Percentiles rank a stretch among this genome's conserved stretches.
These are phyloP conservation scores for Cyprinella venusta DNA, from an alignment of 2,797 vertebrate species.

Conservation along the genomic window DNA sequence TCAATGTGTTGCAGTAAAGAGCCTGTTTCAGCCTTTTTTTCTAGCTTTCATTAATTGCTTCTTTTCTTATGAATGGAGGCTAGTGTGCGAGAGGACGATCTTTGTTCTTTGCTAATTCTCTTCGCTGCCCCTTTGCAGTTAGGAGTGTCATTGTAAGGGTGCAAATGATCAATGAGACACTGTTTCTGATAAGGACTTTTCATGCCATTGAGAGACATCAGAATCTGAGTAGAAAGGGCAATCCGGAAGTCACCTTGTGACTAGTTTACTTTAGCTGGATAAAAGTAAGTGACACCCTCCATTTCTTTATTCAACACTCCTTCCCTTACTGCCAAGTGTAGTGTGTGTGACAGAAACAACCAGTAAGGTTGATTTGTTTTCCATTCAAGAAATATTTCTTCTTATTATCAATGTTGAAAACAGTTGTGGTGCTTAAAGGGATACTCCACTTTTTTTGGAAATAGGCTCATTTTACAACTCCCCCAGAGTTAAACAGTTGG, in stretches of 20 bases:
- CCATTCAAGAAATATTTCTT: neutral
- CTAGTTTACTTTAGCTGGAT: neutral
- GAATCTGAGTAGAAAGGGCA: neutral
- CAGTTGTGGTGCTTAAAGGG: neutral
- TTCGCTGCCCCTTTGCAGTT: neutral
- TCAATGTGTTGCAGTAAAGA: neutral
- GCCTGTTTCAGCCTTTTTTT: neutral
- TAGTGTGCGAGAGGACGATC: slow-evolving; percentile 7
- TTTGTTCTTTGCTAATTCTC: slow-evolving; percentile 1
- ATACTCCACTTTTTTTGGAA: too few species aligned
- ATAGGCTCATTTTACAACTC: too few species aligned
- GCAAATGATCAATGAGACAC: neutral
- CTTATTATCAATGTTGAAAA: neutral
- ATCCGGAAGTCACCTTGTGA: slow-evolving; percentile 2
- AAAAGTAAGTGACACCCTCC: neutral
- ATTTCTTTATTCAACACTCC: neutral
- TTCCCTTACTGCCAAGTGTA: neutral
- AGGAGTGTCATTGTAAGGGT: slow-evolving; percentile 1
- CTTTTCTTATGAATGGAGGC: slow-evolving; percentile 4
- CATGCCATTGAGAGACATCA: neutral
- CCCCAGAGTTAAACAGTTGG: too few species aligned
- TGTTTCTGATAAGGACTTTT: slow-evolving; percentile 20
- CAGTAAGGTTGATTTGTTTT: neutral
- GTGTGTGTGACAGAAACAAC: neutral
- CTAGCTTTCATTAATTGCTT: neutral